Percentiles rank a stretch among this genome's conserved stretches.
Evolutionary conservation across 2,797 vertebrate genomes (phyloP).

Genomic region (Petrocephalus schoutedeni): DNA sequence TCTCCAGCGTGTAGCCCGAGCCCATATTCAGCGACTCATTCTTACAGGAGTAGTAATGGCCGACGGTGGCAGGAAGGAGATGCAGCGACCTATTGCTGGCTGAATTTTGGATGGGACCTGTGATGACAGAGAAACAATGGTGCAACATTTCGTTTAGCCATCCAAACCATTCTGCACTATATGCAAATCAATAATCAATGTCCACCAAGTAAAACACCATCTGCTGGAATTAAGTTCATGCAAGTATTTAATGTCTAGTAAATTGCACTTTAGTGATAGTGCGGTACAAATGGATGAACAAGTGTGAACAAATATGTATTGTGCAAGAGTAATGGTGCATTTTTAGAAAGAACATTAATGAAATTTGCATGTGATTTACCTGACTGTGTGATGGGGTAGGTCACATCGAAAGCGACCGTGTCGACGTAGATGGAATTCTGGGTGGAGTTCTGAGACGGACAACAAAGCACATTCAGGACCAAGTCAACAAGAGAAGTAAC

Average conservation of each 20-base stretch:
- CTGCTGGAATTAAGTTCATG: background rate
- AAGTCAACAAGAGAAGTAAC: background rate
- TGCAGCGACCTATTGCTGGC: slow-evolving; percentile 34
- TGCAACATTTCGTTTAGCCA: background rate
- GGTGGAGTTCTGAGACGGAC: slow-evolving; percentile 43
- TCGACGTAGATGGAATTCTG: slow-evolving; percentile 40
- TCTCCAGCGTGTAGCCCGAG: slow-evolving; percentile 40
- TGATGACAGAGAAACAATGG: slow-evolving; percentile 2
- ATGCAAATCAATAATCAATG: background rate
- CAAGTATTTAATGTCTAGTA: background rate
- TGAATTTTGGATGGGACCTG: fast-evolving
- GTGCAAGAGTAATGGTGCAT: background rate
- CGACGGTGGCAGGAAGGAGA: slow-evolving; percentile 45
- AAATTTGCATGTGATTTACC: slow-evolving; percentile 38
- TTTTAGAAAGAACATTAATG: background rate
- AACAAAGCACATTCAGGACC: background rate
- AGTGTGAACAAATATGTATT: background rate
- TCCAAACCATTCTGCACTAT: background rate
- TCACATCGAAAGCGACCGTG: slow-evolving; percentile 36
- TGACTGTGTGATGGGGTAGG: slow-evolving; percentile 38
- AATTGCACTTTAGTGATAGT: background rate
- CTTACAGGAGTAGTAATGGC: slow-evolving; percentile 62
- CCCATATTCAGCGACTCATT: slow-evolving; percentile 46
- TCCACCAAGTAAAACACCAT: background rate
- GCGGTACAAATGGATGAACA: background rate